Evolutionary conservation across 2,113 vertebrate species (phyloP).

Genomic region (Dryoscopus gambensis): DNA sequence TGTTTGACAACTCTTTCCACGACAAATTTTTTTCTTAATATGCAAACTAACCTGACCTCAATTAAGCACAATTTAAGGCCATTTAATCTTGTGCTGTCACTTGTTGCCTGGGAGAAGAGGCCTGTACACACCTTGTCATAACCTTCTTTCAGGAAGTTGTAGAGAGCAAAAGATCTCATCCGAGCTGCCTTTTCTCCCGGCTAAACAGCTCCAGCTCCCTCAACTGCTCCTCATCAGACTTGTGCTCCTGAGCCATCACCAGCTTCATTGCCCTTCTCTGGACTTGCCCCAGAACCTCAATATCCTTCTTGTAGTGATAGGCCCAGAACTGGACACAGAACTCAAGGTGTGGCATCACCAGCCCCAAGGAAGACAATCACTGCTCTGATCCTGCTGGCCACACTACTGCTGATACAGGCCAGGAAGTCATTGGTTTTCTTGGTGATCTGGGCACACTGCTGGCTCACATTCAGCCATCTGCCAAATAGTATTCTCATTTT

Average conservation of each 20-base stretch:
- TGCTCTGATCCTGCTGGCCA: neutral
- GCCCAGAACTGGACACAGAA: neutral
- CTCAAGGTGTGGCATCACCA: neutral
- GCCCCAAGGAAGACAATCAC: too few species aligned
- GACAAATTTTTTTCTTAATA: neutral
- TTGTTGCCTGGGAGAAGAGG: neutral
- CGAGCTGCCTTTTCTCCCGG: neutral
- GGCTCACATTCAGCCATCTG: neutral
- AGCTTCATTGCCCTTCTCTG: neutral
- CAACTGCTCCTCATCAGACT: neutral
- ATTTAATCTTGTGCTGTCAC: neutral
- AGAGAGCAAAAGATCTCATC: neutral
- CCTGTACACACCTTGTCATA: neutral
- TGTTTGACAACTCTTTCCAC: neutral
- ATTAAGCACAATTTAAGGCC: neutral
- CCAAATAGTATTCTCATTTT: too few species aligned
- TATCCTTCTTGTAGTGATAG: too few species aligned
- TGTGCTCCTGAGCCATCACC: neutral
- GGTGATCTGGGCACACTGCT: too few species aligned
- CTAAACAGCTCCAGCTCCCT: neutral
- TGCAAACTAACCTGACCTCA: neutral
- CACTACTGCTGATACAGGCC: neutral
- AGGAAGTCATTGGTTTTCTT: neutral
- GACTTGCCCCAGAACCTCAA: rapidly evolving
- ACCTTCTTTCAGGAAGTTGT: too few species aligned